Evolutionary conservation across 2,113 vertebrate species (phyloP).

Genomic region (Sinocyclocheilus anshuiensis): DNA sequence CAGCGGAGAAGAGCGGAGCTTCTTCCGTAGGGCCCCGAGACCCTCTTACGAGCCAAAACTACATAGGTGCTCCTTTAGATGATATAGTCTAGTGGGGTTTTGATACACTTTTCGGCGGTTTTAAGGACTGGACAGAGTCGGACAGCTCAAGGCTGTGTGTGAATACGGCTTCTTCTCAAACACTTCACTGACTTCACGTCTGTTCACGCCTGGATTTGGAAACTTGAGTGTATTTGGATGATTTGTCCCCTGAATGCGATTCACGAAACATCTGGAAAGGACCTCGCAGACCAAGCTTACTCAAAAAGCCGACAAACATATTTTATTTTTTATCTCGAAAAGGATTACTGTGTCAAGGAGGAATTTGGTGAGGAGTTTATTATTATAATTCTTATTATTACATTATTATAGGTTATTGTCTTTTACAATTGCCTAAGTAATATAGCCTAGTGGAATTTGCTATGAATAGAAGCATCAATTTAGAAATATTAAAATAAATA

Average conservation of each 20-base stretch:
- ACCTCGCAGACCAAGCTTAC: conserved; percentile 24
- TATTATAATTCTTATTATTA: not conserved
- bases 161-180: not conserved
- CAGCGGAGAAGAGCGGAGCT: too few relatives aligned
- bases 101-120: too few relatives aligned
- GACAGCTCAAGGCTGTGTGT: too few relatives aligned
- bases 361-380: conserved; percentile 25
- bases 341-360: conserved; percentile 46
- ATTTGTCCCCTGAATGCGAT: not conserved
- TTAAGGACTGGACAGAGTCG: too few relatives aligned
- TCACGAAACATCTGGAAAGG: not conserved
- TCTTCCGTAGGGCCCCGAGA: too few relatives aligned
- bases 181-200: not conserved
- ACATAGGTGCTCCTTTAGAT: too few relatives aligned
- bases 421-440: not conserved
- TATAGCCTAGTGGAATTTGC: too few relatives aligned
- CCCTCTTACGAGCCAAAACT: too few relatives aligned
- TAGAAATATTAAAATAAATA: not conserved
- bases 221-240: conserved; percentile 31
- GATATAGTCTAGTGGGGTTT: too few relatives aligned
- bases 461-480: not conserved
- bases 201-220: conserved; percentile 17
- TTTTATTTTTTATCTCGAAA: not conserved
- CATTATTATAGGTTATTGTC: not conserved
- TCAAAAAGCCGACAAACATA: not conserved